Percentiles rank a stretch among this genome's conserved stretches.
Evolutionary conservation across 2,888 invertebrate genomes (phyloP).

Genomic region (Diaperis boleti): DNA sequence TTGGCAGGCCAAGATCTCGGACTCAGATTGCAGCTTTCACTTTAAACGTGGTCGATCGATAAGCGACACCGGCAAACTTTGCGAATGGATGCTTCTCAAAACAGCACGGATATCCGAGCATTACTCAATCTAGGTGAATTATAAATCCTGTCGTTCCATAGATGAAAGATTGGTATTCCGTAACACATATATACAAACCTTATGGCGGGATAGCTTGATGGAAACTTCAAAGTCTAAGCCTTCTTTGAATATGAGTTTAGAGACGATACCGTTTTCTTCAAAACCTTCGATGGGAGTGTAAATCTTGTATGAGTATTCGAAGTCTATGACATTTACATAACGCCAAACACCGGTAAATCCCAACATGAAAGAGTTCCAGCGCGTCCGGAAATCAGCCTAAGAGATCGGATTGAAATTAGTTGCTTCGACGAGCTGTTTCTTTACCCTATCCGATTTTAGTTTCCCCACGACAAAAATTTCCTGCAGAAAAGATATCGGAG

Average conservation of each 20-base stretch:
- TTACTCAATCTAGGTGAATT: conserved; percentile 55
- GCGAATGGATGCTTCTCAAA: conserved; percentile 52
- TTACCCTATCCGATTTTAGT: conserved; percentile 75
- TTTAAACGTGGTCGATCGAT: conserved; percentile 54
- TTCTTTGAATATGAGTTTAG: conserved; percentile 75
- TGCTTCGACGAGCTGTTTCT: conserved; percentile 33
- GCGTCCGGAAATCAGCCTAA: conserved; percentile 80
- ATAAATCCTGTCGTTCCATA: conserved; percentile 53
- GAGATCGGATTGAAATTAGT: conserved; percentile 44
- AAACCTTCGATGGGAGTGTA: conserved; percentile 84
- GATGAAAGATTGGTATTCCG: conserved; percentile 51
- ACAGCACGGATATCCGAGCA: conserved; percentile 51
- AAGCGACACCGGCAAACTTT: conserved; percentile 53
- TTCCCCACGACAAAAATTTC: conserved; percentile 77
- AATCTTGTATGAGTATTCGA: conserved; percentile 82
- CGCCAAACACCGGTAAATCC: conserved; percentile 86
- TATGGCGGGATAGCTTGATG: conserved; percentile 76
- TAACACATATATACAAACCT: conserved; percentile 63
- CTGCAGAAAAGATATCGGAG: conserved; percentile 79
- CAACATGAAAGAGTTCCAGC: conserved; percentile 80
- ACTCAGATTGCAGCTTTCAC: conserved; percentile 52
- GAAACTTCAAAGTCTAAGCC: conserved; percentile 79
- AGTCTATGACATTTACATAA: conserved; percentile 76
- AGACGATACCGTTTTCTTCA: conserved; percentile 81
- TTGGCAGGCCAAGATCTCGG: conserved; percentile 52